These are phyloP conservation scores for Tinea trinotella DNA, from an alignment of 2,888 invertebrate genomes.

Conservation along the genomic window DNA sequence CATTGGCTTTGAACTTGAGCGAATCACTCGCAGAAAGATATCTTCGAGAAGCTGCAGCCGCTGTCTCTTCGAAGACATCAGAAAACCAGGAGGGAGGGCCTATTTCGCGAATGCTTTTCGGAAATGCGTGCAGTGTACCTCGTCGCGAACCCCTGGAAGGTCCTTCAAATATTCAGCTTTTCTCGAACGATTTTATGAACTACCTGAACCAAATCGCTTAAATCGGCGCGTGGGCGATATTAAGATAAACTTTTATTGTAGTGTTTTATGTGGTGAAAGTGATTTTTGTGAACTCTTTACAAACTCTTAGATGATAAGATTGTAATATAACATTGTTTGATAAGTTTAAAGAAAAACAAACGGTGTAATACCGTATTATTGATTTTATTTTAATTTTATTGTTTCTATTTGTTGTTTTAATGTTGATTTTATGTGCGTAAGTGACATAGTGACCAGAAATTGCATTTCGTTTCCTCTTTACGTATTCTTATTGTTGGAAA, in stretches of 20 bases:
- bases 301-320: slow-evolving; percentile 1
- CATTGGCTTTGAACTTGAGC: slow-evolving; percentile 56
- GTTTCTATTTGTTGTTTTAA: slow-evolving; percentile 64
- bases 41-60: slow-evolving; percentile 33
- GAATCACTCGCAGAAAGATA: slow-evolving; percentile 63
- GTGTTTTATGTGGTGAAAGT: slow-evolving; percentile 28
- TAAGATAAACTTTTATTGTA: slow-evolving; percentile 16
- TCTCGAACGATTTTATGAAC: slow-evolving; percentile 75
- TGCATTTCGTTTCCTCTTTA: slow-evolving; percentile 53
- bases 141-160: slow-evolving; percentile 37
- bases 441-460: slow-evolving; percentile 57
- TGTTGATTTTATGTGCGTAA: slow-evolving; percentile 55
- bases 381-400: slow-evolving; percentile 71
- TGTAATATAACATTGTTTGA: not conserved
- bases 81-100: not conserved
- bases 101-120: slow-evolving; percentile 22
- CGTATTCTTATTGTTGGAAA: slow-evolving; percentile 37
- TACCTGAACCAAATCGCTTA: slow-evolving; percentile 75
- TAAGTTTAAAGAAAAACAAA: not conserved
- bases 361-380: slow-evolving; percentile 37
- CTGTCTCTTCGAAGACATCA: not conserved
- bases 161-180: slow-evolving; percentile 65
- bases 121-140: slow-evolving; percentile 40
- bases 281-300: slow-evolving; percentile 34
- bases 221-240: slow-evolving; percentile 26